These are phyloP conservation scores for Campopleginae sp. DNA, from an alignment of 2,888 invertebrate genomes.

Conservation along the genomic window DNA sequence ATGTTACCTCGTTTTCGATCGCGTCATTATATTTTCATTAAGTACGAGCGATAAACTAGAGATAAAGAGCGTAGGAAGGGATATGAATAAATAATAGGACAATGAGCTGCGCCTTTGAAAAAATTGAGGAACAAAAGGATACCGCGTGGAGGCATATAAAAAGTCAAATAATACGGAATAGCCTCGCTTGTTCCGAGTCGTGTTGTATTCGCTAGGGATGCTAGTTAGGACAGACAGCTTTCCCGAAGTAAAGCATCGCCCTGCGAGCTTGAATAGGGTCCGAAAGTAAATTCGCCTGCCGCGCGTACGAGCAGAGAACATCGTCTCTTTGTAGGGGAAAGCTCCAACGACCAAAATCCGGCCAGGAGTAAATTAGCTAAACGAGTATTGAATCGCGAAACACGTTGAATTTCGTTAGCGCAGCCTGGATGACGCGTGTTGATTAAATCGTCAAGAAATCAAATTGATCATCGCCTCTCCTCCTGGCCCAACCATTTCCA, in stretches of 20 bases:
- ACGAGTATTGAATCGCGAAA: conserved; percentile 41
- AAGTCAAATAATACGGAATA: conserved; percentile 21
- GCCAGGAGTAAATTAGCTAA: conserved; percentile 41
- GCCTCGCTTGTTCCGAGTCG: neutral
- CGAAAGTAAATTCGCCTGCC: neutral
- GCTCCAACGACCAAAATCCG: conserved; percentile 24
- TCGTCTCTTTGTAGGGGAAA: neutral
- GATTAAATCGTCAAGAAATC: conserved; percentile 36
- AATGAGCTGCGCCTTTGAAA: neutral
- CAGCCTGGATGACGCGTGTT: neutral
- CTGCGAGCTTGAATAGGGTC: neutral
- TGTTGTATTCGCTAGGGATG: neutral
- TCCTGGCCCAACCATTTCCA: neutral
- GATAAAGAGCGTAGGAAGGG: neutral
- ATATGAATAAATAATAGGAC: neutral
- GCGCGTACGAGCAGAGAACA: conserved; percentile 2
- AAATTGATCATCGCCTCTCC: conserved; percentile 12
- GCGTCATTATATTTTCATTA: neutral
- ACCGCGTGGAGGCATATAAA: neutral
- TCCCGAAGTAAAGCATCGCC: neutral
- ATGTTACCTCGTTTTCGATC: neutral
- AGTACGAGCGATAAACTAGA: neutral
- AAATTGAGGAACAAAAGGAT: neutral
- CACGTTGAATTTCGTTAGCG: conserved; percentile 6
- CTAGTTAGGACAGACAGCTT: neutral